Evolutionary conservation across 2,113 vertebrate genomes (phyloP), one percentile per base, ranked within the genome.

Genomic region (Percopsis transmontana): DNA sequence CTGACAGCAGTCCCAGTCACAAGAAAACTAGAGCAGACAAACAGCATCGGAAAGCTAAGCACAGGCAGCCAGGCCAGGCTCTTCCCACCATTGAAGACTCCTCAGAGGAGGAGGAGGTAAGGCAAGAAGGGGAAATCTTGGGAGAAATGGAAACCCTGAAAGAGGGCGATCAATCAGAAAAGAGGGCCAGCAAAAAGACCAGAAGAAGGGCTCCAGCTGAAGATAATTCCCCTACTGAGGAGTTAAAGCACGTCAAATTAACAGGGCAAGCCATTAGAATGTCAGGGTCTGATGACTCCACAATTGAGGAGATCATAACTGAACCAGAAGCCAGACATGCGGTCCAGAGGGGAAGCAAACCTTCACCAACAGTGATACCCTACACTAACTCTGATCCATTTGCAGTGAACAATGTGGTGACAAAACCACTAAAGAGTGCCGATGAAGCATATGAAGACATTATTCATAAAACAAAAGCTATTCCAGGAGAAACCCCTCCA

Each of bases 401-500:
- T 73, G 89, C 91, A 68, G 91, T 93, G 9, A 78, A 77, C 16
- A 21, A 78, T 55, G 0, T 56, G 41, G 54, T 80, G 52, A 86
- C 63, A 93, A 86, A 93, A 79, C 71, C 84, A 51, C 72, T 97
- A 68, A 97, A 93, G 87, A 98, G 91, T 86, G 96, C 96, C 0
- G 95, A 98, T 75, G 95, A 98, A 81, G 91, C 94, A 48, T 99
- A 98, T 84, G 96, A 98, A 71, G 95, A 98, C 84, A 94, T 98
- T 82, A 88, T 98, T 90, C 94, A 93, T n/a, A 95, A 94, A 72
- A 89, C 93, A 55, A 94, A 92, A 81, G 52, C 90, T 39, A 92
- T 95, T 85, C 91, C 93, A 84, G 90, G 87, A 47, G 95, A 95
- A 69, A 94, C 95, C 77, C 88, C 92, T 12, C 94, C 96, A 86